Percentiles rank a stretch among this genome's conserved stretches.
These are phyloP conservation scores for Steinernema feltiae DNA, from an alignment of 1,140 invertebrate genomes.

Conservation along the genomic window DNA sequence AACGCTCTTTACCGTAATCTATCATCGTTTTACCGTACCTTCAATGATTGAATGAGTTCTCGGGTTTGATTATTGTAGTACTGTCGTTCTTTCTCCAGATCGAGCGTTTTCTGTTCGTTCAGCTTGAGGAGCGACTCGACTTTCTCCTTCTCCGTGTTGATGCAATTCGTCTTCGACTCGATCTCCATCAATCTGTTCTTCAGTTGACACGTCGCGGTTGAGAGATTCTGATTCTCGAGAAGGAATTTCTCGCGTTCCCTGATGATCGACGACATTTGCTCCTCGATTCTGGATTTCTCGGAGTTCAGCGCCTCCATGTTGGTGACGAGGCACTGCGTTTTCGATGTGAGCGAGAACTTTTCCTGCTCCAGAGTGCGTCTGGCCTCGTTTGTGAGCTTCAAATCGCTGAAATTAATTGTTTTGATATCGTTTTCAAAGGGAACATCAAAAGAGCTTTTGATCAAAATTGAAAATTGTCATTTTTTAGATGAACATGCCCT, in stretches of 20 bases:
- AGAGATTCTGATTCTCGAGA: conserved; percentile 41
- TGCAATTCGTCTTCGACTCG: conserved; percentile 39
- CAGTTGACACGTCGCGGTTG: conserved; percentile 34
- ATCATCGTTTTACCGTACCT: conserved; percentile 17
- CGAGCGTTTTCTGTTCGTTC: conserved; percentile 37
- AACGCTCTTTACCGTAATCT: background rate
- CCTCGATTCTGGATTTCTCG: conserved; percentile 40
- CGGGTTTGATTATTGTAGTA: conserved; percentile 40
- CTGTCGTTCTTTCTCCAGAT: conserved; percentile 39
- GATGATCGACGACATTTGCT: conserved; percentile 35
- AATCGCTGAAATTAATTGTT: conserved; percentile 33
- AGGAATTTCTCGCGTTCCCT: conserved; percentile 39
- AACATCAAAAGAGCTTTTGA: background rate
- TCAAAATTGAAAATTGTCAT: background rate
- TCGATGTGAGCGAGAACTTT: conserved; percentile 37
- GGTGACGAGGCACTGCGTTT: conserved; percentile 34
- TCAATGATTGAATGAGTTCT: conserved; percentile 28
- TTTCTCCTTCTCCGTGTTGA: conserved; percentile 41
- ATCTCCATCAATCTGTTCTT: conserved; percentile 44
- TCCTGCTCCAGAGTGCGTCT: conserved; percentile 40
- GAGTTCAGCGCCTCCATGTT: conserved; percentile 42
- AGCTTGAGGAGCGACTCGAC: conserved; percentile 32
- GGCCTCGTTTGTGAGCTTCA: conserved; percentile 40
- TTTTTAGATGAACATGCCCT: background rate
- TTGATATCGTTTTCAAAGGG: background rate